phyloP scores from a whole-genome alignment of 53 echinoderm and acorn worm species.

The Holothuria scabra region DNA sequence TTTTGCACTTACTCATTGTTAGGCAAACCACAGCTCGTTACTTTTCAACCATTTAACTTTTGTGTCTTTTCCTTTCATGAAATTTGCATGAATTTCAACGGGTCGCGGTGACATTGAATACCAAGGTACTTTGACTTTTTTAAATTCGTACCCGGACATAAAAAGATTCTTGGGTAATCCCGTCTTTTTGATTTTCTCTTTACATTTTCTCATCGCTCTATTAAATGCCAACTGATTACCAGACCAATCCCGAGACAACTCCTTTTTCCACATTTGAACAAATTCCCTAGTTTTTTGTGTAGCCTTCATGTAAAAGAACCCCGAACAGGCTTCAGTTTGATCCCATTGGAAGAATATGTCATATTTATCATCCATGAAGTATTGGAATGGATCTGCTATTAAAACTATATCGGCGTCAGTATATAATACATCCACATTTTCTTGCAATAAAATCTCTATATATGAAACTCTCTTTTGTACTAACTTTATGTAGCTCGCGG shows the following conservation, averaged over 20 bases:
- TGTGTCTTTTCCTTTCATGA: not conserved
- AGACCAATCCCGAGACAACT: not conserved
- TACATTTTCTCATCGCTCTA: not conserved
- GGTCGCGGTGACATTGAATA: not conserved
- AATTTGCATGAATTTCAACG: not conserved
- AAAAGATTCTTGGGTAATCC: not conserved
- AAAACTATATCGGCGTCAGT: not conserved
- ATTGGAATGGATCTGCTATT: not conserved
- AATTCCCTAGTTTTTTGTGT: not conserved
- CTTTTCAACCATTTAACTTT: no score
- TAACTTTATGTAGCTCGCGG: not conserved
- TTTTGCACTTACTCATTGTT: no score
- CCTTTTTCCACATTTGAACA: not conserved
- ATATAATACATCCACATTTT: not conserved
- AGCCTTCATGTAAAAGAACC: not conserved
- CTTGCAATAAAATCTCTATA: not conserved
- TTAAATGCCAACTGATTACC: not conserved
- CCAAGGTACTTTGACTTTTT: not conserved
- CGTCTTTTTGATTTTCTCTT: not conserved
- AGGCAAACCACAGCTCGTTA: no score
- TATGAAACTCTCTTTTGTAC: not conserved
- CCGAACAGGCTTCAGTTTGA: not conserved
- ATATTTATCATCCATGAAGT: not conserved
- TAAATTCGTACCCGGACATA: not conserved
- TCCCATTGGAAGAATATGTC: not conserved